Evolutionary conservation across 2,797 vertebrate genomes (phyloP), one percentile per base, ranked within the genome.

Genomic region (Presbytis comata): DNA sequence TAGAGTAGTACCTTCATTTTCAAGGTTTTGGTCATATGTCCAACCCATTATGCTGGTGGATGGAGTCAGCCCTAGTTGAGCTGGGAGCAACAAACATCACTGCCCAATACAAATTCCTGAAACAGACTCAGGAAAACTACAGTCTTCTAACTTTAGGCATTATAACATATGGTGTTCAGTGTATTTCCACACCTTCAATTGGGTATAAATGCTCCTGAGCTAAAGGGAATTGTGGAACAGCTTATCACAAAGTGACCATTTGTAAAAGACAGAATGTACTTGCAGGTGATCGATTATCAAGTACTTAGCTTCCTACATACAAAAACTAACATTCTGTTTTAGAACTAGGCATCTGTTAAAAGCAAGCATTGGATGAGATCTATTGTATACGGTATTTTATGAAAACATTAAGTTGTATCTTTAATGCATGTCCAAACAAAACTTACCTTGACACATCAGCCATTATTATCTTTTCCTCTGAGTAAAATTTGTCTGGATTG

Each of bases 331-430:
- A 44, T 28, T 84, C 36, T 22, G 17, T 95, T 88, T 95, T 81
- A 96, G 70, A 95, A 94, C 41, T 8, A 64, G 74, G 22, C 48
- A 91, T 89, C 75, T 76, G 30, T 64, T 93, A 57, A 97, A 83
- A 81, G 79, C 87, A 93, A 79, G 24, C 59, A 70, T 26, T 59
- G 12, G 30, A 57, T 74, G n/a, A 53, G 36, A 61, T 91, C 30
- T 93, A 83, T 48, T 48, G 24, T 48, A 26, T 24, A 46, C 5
- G 67, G 48, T 61, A 70, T 55, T 93, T 90, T 93, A 95, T 80
- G 72, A 87, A 92, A 94, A 96, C 33, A 76, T 92, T 84, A 95
- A 95, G 84, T n/a, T 61, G 5, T 21, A 61, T 87, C 55, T 53
- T 70, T 91, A 96, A 61, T 89, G 41, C 33, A 90, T 2, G 36